phyloP scores from a whole-genome alignment of 1,140 invertebrate genomes.

The Berghia stephanieae region DNA sequence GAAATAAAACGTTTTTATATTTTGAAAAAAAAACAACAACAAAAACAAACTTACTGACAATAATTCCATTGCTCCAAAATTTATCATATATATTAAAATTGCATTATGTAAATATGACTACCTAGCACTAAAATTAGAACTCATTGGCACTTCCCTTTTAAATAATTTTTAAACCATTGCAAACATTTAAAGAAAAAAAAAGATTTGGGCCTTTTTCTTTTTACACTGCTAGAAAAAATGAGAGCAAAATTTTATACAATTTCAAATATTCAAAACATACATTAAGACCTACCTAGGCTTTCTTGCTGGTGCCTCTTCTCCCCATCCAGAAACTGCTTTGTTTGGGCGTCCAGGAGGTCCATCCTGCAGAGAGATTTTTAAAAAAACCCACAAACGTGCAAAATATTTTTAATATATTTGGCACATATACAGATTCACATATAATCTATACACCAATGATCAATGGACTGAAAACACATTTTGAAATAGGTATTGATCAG shows the following conservation, averaged over 20 bases:
- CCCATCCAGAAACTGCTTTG: constrained; percentile 51
- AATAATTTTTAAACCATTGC: background rate
- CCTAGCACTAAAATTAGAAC: background rate
- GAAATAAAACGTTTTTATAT: too few species aligned
- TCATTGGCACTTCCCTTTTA: background rate
- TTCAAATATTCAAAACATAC: constrained; percentile 12
- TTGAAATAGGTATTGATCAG: too few species aligned
- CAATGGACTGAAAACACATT: background rate
- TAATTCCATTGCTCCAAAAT: too few species aligned
- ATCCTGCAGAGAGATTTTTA: background rate
- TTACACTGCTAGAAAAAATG: background rate
- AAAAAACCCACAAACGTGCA: background rate
- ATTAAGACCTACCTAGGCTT: constrained; percentile 41
- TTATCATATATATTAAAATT: too few species aligned
- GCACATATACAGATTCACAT: background rate
- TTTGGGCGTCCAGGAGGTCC: constrained; percentile 41
- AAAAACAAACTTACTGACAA: too few species aligned
- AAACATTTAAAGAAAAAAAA: background rate
- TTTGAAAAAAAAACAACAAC: too few species aligned
- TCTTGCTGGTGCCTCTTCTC: constrained; percentile 47
- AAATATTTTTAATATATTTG: background rate
- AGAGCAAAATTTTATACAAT: background rate
- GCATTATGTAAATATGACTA: background rate
- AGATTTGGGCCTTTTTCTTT: background rate
- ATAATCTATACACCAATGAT: background rate